Base-by-base conservation (phyloP, 1,140 invertebrate species). In the Cydia splendana region DNA sequence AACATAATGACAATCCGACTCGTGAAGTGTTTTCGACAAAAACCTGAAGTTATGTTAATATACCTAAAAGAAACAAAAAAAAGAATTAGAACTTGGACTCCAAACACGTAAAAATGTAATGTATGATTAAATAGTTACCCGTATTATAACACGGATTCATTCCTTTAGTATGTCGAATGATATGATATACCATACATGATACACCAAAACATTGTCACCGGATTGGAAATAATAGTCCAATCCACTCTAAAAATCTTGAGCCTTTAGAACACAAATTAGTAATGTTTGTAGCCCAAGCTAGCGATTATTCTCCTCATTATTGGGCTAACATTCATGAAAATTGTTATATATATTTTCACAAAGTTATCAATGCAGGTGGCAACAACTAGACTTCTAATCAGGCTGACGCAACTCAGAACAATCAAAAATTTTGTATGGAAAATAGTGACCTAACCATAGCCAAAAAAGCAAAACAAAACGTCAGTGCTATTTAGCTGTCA, bases 1-100 rank as follows among this genome's bases (percentile, higher is more conserved):
- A 90, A 91, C 91, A 92, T 92, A 91, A 90, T 92, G 91, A 87
- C 85, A 79, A 81, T 83, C 57, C 48, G 74, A 48, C 53, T 53
- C 65, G 82, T 83, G 79, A 78, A 81, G 79, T 81, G 77, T 78
- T 81, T 80, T 79, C 81, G 53, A 53, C 75, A 67, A 73, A 84
- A 81, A 82, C 81, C 86, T 88, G 76, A 81, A 86, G 84, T 73
- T 78, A 77, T 75, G 65, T 24, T 80, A 78, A 38, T 62, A 62
- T 38, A 77, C 28, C 75, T 13, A 73, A 73, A 65, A 51, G 48
- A 71, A 76, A 74, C 10, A 65, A 24, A 62, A 20, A 53, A n/a
- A 53, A n/a, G 10, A 53, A 62, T 62, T 62, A n/a, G 18, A 24
- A 62, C 7, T 9, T 57, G 10, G 7, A 62, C 20, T 24, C n/a